Evolutionary conservation across 2,888 invertebrate species (phyloP).

Genomic region (Phengaris alcon): DNA sequence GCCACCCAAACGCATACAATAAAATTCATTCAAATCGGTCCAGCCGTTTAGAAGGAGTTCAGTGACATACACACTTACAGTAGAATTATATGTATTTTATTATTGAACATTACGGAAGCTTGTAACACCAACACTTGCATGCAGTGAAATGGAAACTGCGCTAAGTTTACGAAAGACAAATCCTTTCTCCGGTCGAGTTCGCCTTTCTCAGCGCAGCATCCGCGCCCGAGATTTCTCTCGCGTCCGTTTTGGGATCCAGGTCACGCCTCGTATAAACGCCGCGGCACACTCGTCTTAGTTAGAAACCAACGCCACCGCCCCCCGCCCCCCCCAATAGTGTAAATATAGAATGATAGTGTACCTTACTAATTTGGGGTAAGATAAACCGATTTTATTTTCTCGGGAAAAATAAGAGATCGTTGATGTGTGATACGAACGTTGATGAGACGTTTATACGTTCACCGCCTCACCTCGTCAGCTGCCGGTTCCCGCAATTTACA

Average conservation of each 20-base stretch:
- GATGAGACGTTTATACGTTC: too few relatives aligned
- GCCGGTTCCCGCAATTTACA: too few relatives aligned
- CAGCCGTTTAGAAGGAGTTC: too few relatives aligned
- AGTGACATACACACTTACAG: too few relatives aligned
- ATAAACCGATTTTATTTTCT: not conserved
- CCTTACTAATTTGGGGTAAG: not conserved
- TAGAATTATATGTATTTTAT: too few relatives aligned
- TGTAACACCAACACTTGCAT: not conserved
- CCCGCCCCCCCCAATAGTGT: not conserved
- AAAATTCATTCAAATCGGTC: too few relatives aligned
- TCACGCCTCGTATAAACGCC: constrained; percentile 66
- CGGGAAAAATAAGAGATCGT: not conserved
- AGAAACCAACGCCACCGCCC: constrained; percentile 3
- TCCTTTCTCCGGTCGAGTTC: constrained; percentile 61
- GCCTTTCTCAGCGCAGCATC: constrained; percentile 47
- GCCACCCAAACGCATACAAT: too few relatives aligned
- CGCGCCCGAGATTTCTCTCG: constrained; percentile 67
- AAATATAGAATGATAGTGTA: constrained; percentile 9
- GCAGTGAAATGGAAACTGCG: constrained; percentile 8
- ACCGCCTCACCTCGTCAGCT: too few relatives aligned
- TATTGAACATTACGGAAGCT: not conserved
- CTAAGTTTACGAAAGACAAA: constrained; percentile 43
- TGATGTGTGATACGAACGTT: too few relatives aligned
- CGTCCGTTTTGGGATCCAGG: constrained; percentile 73
- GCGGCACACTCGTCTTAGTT: constrained; percentile 43